Base-by-base conservation (phyloP, 2,888 invertebrate genomes). In the Papilio demoleus region DNA sequence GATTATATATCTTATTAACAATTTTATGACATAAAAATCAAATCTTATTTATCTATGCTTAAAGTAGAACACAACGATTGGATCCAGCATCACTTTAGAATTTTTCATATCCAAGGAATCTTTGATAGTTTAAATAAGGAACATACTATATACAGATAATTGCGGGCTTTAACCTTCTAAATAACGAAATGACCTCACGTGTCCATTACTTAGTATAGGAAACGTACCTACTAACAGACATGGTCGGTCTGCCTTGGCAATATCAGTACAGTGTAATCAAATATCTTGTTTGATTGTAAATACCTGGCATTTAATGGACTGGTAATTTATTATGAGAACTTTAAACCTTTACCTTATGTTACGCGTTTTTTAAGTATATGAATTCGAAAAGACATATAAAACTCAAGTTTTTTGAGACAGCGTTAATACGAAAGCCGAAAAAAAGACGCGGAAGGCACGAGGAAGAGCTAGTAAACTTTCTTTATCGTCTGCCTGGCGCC, bases 401-500 rank as follows among this genome's bases (percentile, higher is more conserved):
- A n/a, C n/a, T n/a, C n/a, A n/a, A n/a, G n/a, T n/a, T n/a, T n/a
- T n/a, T n/a, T n/a, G n/a, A n/a, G n/a, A n/a, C n/a, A n/a, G n/a
- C n/a, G n/a, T n/a, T n/a, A n/a, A n/a, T n/a, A n/a, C n/a, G n/a
- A 50, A 50, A n/a, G 19, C 6, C 31, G 19, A 6, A 47, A 45
- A 60, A 61, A 22, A 27, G 9, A 19, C 9, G 24, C 50, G 40
- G 11, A 47, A 19, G 22, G 47, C 22, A n/a, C 47, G 11, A 47
- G 47, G 22, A 47, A 47, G 22, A 47, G 47, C 47, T 47, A 22
- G 19, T 17, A 61, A 81, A 89, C 89, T 91, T 90, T 89, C 88
- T 86, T 87, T 86, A 79, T 79, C 75, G 77, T 77, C 75, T 80
- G 78, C 81, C 79, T 81, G 82, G 81, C 79, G 81, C 80, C 81